A percentile compares a stretch with the other conserved stretches of the same genome.
Evolutionary conservation across 2,113 vertebrate genomes (phyloP).

Genomic region (Malurus alboscapulatus): DNA sequence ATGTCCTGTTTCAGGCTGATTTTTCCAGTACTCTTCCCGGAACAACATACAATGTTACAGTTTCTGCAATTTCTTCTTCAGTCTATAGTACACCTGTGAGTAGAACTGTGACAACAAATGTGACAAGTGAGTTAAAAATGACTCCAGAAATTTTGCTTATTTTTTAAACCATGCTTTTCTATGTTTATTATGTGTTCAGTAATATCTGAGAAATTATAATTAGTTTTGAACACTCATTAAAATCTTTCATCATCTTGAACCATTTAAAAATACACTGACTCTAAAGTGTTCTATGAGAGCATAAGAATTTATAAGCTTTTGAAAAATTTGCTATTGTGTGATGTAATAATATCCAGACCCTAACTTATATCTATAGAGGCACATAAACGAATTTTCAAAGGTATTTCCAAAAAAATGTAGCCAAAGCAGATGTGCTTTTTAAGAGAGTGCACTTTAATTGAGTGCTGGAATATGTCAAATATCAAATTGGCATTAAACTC

Average conservation of each 20-base stretch:
- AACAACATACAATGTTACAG: conserved; percentile 78
- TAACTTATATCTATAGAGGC: neutral
- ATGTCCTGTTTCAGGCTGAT: conserved; percentile 76
- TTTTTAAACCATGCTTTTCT: neutral
- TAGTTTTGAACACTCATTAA: neutral
- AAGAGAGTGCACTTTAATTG: neutral
- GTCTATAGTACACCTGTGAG: conserved; percentile 84
- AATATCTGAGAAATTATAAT: neutral
- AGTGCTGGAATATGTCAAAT: neutral
- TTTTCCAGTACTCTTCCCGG: conserved; percentile 77
- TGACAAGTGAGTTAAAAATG: conserved; percentile 81
- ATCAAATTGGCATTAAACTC: conserved; percentile 16
- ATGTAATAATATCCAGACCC: neutral
- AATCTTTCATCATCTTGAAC: neutral
- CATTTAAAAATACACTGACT: neutral
- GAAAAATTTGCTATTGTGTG: neutral
- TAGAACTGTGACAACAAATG: conserved; percentile 82
- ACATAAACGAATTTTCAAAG: neutral
- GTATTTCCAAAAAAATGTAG: neutral
- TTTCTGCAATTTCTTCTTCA: conserved; percentile 84
- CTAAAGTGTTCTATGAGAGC: neutral
- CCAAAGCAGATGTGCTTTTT: neutral
- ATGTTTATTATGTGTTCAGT: neutral
- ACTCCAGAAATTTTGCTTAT: neutral
- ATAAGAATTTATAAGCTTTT: neutral